Percentiles rank a stretch among this genome's conserved stretches.
phyloP scores from a whole-genome alignment of 2,797 vertebrate species.

The Galaxias olidus region DNA sequence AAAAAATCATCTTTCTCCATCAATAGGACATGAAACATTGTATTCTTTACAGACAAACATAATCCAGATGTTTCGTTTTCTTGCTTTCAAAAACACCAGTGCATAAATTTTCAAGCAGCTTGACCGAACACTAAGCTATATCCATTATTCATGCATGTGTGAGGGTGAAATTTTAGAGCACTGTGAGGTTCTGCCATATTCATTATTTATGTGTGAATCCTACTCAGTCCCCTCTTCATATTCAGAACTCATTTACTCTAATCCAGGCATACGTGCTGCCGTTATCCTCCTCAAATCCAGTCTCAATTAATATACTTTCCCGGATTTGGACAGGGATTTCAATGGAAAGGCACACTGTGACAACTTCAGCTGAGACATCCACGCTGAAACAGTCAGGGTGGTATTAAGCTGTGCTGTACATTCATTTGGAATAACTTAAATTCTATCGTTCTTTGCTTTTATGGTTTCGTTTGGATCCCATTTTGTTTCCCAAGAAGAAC shows the following conservation, averaged over 20 bases:
- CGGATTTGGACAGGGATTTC: slow-evolving; percentile 52
- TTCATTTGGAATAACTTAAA: slow-evolving; percentile 21
- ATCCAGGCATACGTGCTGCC: slow-evolving; percentile 49
- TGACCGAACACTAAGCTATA: slow-evolving; percentile 81
- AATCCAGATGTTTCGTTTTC: slow-evolving; percentile 62
- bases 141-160: slow-evolving; percentile 94
- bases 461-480: slow-evolving; percentile 6
- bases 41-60: slow-evolving; percentile 32
- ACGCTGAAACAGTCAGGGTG: slow-evolving; percentile 15
- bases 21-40: slow-evolving; percentile 13
- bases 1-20: slow-evolving; percentile 7
- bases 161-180: slow-evolving; percentile 84
- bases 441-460: not conserved
- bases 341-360: slow-evolving; percentile 44
- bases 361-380: slow-evolving; percentile 15
- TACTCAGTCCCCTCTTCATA: slow-evolving; percentile 74
- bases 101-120: slow-evolving; percentile 76
- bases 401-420: not conserved
- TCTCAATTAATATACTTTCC: slow-evolving; percentile 66
- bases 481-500: slow-evolving; percentile 20
- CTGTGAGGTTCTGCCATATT: slow-evolving; percentile 77
- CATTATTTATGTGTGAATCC: slow-evolving; percentile 90
- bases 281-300: slow-evolving; percentile 65
- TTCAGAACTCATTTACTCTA: slow-evolving; percentile 80
- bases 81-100: slow-evolving; percentile 75